phyloP scores from a whole-genome alignment of 1,140 invertebrate genomes.

The Ceratina japonica region DNA sequence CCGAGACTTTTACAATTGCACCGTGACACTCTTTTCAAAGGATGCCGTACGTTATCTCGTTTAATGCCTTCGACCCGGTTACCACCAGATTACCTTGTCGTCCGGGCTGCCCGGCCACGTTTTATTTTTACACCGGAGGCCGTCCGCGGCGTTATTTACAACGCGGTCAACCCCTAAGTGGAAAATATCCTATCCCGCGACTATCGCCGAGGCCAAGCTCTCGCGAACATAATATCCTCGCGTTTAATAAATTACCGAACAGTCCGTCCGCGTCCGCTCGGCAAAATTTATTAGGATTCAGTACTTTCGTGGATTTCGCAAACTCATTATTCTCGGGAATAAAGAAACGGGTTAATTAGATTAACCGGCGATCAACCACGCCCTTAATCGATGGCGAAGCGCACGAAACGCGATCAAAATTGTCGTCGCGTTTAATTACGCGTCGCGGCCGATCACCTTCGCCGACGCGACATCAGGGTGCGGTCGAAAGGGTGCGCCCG shows the following conservation, averaged over 20 bases:
- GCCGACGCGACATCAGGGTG: constrained; percentile 62
- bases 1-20: constrained; percentile 15
- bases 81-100: constrained; percentile 32
- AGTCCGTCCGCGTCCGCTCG: too few relatives aligned
- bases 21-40: constrained; percentile 27
- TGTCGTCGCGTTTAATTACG: constrained; percentile 50
- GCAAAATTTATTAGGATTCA: too few relatives aligned
- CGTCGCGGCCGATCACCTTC: constrained; percentile 13
- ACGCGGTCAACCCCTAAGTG: constrained; percentile 18
- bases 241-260: too few relatives aligned
- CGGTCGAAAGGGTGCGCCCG: constrained; percentile 63
- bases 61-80: constrained; percentile 27
- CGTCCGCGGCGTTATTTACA: constrained; percentile 5
- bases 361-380: neutral
- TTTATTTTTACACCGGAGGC: constrained; percentile 17
- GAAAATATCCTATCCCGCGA: neutral
- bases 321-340: too few relatives aligned
- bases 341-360: neutral
- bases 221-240: too few relatives aligned
- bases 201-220: too few relatives aligned
- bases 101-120: neutral
- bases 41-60: constrained; percentile 18
- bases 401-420: constrained; percentile 33
- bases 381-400: constrained; percentile 38
- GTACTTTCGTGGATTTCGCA: too few relatives aligned